A percentile compares a stretch with the other conserved stretches of the same genome.
phyloP scores from a whole-genome alignment of 1,140 invertebrate genomes.

The Notospermus geniculatus region DNA sequence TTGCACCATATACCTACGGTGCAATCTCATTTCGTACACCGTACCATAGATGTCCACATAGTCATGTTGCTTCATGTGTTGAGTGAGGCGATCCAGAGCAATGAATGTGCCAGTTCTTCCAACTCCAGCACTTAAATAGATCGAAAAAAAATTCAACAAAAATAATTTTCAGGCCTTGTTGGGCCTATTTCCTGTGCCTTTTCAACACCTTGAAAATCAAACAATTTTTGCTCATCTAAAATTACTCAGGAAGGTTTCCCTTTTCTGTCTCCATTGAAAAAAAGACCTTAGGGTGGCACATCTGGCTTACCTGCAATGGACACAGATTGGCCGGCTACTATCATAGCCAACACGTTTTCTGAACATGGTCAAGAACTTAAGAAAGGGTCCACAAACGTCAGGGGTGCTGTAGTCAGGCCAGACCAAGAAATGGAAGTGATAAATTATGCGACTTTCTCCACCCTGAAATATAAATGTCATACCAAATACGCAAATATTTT shows the following conservation, averaged over 20 bases:
- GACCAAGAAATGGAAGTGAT: slow-evolving; percentile 95
- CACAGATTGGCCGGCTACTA: slow-evolving; percentile 86
- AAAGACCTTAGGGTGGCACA: no score
- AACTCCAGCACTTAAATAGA: slow-evolving; percentile 86
- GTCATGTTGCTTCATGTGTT: slow-evolving; percentile 60
- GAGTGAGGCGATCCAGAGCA: slow-evolving; percentile 88
- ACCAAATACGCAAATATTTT: no score
- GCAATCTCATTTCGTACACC: slow-evolving; percentile 92
- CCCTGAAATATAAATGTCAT: slow-evolving; percentile 27
- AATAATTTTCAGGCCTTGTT: no score
- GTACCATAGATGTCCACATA: slow-evolving; percentile 95
- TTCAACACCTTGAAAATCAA: no score
- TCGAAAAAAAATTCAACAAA: slow-evolving; percentile 61
- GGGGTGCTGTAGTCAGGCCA: slow-evolving; percentile 99
- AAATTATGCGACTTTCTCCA: slow-evolving; percentile 82
- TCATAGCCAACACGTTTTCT: slow-evolving; percentile 69
- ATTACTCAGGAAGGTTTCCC: no score
- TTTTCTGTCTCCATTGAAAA: no score
- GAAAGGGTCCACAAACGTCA: slow-evolving; percentile 92
- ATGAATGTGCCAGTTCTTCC: slow-evolving; percentile 97
- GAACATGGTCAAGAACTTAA: slow-evolving; percentile 91
- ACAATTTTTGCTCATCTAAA: no score
- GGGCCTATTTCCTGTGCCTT: no score
- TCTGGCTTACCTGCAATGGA: slow-evolving; percentile 75
- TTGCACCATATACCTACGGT: slow-evolving; percentile 95